These are phyloP conservation scores for Isichthys henryi DNA, from an alignment of 2,113 vertebrate species.

Conservation along the genomic window DNA sequence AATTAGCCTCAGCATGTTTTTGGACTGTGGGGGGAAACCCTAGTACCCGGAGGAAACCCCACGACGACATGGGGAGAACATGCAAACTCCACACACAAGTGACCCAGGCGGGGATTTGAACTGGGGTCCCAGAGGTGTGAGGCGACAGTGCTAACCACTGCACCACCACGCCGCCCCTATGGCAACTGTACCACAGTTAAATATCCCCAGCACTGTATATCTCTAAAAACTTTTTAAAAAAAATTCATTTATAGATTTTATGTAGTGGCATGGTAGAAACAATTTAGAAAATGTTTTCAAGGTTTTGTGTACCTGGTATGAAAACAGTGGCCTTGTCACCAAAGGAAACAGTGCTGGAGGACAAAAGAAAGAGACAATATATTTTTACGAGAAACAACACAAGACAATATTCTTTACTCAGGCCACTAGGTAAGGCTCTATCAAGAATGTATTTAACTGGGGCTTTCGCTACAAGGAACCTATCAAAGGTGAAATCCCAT, in stretches of 20 bases:
- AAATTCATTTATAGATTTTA: neutral
- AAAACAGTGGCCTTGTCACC: neutral
- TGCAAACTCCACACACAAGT: too few species aligned
- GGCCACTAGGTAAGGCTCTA: conserved; percentile 2
- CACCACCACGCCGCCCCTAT: too few species aligned
- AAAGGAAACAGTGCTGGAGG: neutral
- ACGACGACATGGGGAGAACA: too few species aligned
- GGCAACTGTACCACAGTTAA: neutral
- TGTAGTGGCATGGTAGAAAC: neutral
- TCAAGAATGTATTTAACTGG: neutral
- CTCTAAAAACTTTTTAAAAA: neutral
- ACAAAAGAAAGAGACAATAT: conserved; percentile 1
- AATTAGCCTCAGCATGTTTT: too few species aligned
- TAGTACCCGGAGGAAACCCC: too few species aligned
- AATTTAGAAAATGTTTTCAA: neutral
- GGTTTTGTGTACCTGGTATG: neutral
- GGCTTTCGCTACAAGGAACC: neutral
- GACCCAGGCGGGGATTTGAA: too few species aligned
- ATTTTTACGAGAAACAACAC: neutral
- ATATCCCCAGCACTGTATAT: neutral
- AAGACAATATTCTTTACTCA: neutral
- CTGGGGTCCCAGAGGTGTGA: too few species aligned
- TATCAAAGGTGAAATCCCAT: neutral
- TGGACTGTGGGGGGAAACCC: too few species aligned
- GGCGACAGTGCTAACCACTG: too few species aligned